Percentiles rank a stretch among this genome's conserved stretches.
phyloP scores from a whole-genome alignment of 2,113 vertebrate species.

The Plotosus lineatus region DNA sequence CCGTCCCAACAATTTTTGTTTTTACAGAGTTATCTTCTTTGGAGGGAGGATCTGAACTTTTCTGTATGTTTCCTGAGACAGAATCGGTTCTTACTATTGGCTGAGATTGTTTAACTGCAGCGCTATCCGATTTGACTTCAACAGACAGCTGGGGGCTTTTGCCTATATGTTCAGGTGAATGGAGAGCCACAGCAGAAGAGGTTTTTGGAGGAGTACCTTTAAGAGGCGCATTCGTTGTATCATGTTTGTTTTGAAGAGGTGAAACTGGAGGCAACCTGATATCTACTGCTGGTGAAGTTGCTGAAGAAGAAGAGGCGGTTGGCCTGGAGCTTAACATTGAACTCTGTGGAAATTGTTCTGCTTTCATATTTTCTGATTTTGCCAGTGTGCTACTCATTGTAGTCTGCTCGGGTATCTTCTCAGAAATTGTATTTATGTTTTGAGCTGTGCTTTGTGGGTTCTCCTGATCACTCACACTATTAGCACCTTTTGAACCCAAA shows the following conservation, averaged over 20 bases:
- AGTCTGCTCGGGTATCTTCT: neutral
- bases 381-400: neutral
- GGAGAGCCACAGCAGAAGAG: constrained; percentile 15
- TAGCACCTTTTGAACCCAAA: neutral
- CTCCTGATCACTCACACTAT: neutral
- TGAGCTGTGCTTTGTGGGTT: constrained; percentile 10
- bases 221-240: constrained; percentile 46
- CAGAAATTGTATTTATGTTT: neutral
- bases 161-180: constrained; percentile 18
- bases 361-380: neutral
- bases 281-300: constrained; percentile 21
- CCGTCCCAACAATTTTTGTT: neutral
- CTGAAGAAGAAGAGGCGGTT: neutral
- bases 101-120: constrained; percentile 10
- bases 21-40: constrained; percentile 30
- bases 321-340: neutral
- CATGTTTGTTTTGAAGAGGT: constrained; percentile 53
- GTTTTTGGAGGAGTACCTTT: constrained; percentile 35
- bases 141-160: constrained; percentile 17
- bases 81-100: neutral
- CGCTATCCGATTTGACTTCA: constrained; percentile 5
- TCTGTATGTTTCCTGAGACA: constrained; percentile 13
- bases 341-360: neutral
- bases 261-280: constrained; percentile 42
- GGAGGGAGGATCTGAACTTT: neutral